These are phyloP conservation scores for Toxostoma redivivum DNA, from an alignment of 2,113 vertebrate species.

Conservation along the genomic window DNA sequence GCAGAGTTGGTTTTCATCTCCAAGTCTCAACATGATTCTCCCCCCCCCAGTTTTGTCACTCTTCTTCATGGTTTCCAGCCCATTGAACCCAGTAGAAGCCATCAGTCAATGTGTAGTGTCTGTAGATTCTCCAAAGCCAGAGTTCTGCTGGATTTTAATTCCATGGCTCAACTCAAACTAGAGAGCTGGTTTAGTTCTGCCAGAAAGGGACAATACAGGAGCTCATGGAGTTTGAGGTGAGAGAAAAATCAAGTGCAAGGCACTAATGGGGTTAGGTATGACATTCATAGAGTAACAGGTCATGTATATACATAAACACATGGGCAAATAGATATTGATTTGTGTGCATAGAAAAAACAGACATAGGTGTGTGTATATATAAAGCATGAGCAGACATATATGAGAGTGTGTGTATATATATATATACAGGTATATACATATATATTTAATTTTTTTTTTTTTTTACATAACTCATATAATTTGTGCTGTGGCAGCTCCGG, in stretches of 20 bases:
- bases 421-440: neutral
- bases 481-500: neutral
- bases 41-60: accelerated
- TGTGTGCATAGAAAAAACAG: accelerated
- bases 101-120: neutral
- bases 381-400: neutral
- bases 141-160: neutral
- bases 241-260: neutral
- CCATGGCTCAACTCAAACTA: accelerated
- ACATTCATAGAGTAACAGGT: no score
- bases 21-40: neutral
- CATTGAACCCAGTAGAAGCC: neutral
- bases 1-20: neutral
- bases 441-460: no score
- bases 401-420: accelerated
- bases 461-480: accelerated
- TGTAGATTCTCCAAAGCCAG: accelerated
- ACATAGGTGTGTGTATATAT: neutral
- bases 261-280: neutral
- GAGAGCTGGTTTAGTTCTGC: neutral
- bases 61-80: neutral
- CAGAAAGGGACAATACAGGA: neutral
- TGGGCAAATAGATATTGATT: neutral
- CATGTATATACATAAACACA: neutral
- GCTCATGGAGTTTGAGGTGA: neutral